phyloP scores from a whole-genome alignment of 2,888 invertebrate species.

The Pandemis corylana region DNA sequence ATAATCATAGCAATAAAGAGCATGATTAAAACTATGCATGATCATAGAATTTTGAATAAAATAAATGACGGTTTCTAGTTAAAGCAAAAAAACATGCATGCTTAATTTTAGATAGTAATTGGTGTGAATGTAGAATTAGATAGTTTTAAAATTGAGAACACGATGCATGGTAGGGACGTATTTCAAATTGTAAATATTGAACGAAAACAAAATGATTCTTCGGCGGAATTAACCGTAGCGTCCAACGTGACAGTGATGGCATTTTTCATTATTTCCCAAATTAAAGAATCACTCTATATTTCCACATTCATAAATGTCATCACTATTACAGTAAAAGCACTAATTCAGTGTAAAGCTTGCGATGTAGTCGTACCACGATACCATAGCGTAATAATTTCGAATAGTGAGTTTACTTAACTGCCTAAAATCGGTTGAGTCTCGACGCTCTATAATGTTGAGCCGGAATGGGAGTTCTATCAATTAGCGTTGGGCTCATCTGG shows the following conservation, averaged over 20 bases:
- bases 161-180: conserved; percentile 23
- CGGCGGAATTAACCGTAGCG: conserved; percentile 65
- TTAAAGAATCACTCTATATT: background rate
- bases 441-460: no score
- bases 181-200: conserved; percentile 28
- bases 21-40: background rate
- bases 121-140: conserved; percentile 14
- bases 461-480: no score
- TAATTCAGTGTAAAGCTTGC: conserved; percentile 75
- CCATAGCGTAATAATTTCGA: no score
- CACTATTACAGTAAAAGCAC: conserved; percentile 52
- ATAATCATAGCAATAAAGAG: background rate
- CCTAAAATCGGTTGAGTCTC: no score
- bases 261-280: background rate
- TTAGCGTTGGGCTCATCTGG: no score
- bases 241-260: conserved; percentile 5
- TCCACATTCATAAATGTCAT: background rate
- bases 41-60: no score
- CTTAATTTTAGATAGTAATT: background rate
- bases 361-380: conserved; percentile 52
- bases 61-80: no score
- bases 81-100: conserved; percentile 9
- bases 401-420: no score
- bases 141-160: background rate
- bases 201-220: conserved; percentile 15